These are phyloP conservation scores for Sminthurides bifidus DNA, from an alignment of 1,140 invertebrate genomes.

Conservation along the genomic window DNA sequence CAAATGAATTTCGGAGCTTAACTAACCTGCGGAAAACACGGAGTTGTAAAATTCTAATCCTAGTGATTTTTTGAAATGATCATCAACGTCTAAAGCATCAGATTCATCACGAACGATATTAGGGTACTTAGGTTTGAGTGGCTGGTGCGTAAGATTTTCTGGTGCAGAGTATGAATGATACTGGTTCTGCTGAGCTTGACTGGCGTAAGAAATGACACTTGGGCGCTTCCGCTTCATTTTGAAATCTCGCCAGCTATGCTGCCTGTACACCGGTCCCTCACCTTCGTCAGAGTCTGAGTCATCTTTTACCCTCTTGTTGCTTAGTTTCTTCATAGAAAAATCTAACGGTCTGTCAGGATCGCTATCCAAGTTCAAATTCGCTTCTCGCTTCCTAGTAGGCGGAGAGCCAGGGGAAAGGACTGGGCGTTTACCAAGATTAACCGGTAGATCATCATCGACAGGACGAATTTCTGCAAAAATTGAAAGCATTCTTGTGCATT, in stretches of 20 bases:
- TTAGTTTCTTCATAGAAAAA: neutral
- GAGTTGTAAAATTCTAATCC: conserved; percentile 70
- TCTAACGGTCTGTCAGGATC: neutral
- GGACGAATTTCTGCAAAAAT: too few relatives aligned
- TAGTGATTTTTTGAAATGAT: conserved; percentile 84
- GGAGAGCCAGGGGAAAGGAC: too few relatives aligned
- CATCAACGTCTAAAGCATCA: conserved; percentile 78
- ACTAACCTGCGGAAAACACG: conserved; percentile 42
- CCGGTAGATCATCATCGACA: too few relatives aligned
- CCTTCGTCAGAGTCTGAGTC: neutral
- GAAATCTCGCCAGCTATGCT: too few relatives aligned
- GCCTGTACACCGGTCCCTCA: neutral
- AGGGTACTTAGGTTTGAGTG: neutral
- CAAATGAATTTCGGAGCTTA: neutral
- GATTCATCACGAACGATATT: neutral
- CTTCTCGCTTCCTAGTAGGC: too few relatives aligned
- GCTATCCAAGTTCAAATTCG: too few relatives aligned
- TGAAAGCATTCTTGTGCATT: too few relatives aligned
- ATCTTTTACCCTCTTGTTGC: neutral
- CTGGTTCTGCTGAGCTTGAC: neutral
- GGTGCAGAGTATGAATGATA: neutral
- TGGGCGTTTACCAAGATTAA: too few relatives aligned
- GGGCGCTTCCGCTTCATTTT: neutral
- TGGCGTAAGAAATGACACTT: neutral
- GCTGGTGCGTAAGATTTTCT: neutral